Percentiles rank a stretch among this genome's conserved stretches.
These are phyloP conservation scores for Sphaeridia pumilis DNA, from an alignment of 2,888 invertebrate species.

Conservation along the genomic window DNA sequence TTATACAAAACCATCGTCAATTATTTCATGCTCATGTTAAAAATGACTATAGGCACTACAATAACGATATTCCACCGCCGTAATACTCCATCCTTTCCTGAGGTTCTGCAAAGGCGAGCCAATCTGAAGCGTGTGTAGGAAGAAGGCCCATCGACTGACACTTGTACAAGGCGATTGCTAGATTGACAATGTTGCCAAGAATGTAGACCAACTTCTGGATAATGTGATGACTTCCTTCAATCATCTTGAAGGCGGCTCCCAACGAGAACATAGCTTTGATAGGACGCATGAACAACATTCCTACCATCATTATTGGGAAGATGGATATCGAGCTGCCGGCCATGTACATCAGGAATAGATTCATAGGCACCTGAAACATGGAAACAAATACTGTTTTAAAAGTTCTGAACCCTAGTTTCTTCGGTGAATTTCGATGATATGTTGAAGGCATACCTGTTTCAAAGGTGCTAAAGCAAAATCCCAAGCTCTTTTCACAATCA, in stretches of 20 bases:
- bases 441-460: constrained; percentile 69
- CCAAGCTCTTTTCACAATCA: constrained; percentile 91
- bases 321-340: constrained; percentile 98
- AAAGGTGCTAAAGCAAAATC: constrained; percentile 88
- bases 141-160: constrained; percentile 95
- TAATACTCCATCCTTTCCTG: constrained; percentile 72
- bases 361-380: constrained; percentile 67
- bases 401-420: not conserved
- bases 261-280: constrained; percentile 64
- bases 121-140: constrained; percentile 94
- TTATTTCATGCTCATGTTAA: too few relatives aligned
- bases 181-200: constrained; percentile 83
- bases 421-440: too few relatives aligned
- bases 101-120: constrained; percentile 94
- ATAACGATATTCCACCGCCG: constrained; percentile 64
- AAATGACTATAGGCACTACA: too few relatives aligned
- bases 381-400: not conserved
- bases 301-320: constrained; percentile 99
- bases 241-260: constrained; percentile 69
- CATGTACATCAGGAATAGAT: constrained; percentile 99
- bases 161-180: constrained; percentile 85
- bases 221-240: constrained; percentile 78
- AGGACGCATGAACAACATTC: constrained; percentile 94
- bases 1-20: too few relatives aligned
- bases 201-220: constrained; percentile 88